Percentiles rank a stretch among this genome's conserved stretches.
Conservation (phyloP, 2,797 vertebrate genomes). For the Notamacropus eugenii region DNA sequence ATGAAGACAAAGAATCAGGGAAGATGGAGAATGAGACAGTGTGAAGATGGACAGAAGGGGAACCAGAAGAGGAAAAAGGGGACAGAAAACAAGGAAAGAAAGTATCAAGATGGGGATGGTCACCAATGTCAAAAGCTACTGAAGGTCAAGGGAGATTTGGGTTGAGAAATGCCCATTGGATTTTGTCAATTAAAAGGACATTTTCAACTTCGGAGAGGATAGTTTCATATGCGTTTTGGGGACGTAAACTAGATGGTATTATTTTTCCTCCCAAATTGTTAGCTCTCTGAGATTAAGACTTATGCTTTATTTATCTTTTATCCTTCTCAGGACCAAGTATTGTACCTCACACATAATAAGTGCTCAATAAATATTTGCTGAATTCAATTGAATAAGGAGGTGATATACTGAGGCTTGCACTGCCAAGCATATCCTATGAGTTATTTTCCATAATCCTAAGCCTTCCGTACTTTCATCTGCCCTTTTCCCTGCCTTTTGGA, state of each 20-base stretch:
- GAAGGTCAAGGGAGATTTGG: background rate
- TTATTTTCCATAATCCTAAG: background rate
- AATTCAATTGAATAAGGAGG: background rate
- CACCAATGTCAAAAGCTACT: background rate
- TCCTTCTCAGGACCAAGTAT: background rate
- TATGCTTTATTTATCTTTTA: background rate
- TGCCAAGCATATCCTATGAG: background rate
- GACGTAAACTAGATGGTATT: background rate
- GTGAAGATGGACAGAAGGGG: too few species aligned
- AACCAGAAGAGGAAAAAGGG: background rate
- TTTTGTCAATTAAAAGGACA: background rate
- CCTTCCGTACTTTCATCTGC: background rate
- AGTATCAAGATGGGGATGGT: background rate
- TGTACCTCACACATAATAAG: background rate
- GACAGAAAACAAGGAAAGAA: background rate
- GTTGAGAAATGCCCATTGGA: background rate
- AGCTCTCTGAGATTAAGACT: background rate
- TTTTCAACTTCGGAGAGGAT: background rate
- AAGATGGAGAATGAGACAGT: background rate
- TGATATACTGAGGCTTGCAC: background rate
- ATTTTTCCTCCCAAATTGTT: background rate
- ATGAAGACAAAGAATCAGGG: background rate
- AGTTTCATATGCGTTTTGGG: background rate
- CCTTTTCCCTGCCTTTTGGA: background rate
- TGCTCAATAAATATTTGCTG: background rate